phyloP scores from a whole-genome alignment of 2,888 invertebrate genomes.

The Anthophora plumipes region DNA sequence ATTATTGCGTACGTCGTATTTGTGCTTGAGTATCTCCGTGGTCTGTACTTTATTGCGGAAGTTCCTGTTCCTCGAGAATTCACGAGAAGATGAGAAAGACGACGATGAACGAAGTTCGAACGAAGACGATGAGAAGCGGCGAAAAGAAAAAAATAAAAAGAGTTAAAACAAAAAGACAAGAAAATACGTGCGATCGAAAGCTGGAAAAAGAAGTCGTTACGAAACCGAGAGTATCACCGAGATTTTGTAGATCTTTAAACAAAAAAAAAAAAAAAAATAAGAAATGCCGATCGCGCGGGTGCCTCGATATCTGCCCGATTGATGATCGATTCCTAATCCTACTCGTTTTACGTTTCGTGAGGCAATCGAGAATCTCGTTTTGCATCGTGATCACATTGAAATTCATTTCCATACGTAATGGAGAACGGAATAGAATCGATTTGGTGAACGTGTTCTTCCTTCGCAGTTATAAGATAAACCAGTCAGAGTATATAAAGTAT shows the following conservation, averaged over 20 bases:
- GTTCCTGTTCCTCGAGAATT: constrained; percentile 81
- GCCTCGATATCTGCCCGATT: constrained; percentile 76
- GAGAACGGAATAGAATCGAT: constrained; percentile 13
- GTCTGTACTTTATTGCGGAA: constrained; percentile 81
- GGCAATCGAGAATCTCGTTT: constrained; percentile 3
- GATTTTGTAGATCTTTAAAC: constrained; percentile 80
- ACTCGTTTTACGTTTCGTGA: constrained; percentile 18
- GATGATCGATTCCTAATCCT: constrained; percentile 63
- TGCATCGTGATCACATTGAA: not conserved
- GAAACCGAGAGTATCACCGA: constrained; percentile 72
- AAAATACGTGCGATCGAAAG: constrained; percentile 6
- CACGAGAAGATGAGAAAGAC: constrained; percentile 53
- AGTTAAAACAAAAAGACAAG: not conserved
- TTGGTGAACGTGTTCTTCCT: constrained; percentile 21
- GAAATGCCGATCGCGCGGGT: constrained; percentile 68
- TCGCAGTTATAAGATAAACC: not conserved
- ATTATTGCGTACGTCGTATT: constrained; percentile 50
- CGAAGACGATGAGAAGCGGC: no score
- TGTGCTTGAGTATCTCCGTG: constrained; percentile 74
- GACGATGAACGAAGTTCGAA: not conserved
- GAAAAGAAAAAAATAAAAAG: no score
- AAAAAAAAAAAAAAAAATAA: not conserved
- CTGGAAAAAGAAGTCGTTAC: constrained; percentile 12
- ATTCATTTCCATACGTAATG: not conserved
- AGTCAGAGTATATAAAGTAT: not conserved